Base-by-base conservation (phyloP, 2,888 invertebrate species). In the Mesochorus sp. region DNA sequence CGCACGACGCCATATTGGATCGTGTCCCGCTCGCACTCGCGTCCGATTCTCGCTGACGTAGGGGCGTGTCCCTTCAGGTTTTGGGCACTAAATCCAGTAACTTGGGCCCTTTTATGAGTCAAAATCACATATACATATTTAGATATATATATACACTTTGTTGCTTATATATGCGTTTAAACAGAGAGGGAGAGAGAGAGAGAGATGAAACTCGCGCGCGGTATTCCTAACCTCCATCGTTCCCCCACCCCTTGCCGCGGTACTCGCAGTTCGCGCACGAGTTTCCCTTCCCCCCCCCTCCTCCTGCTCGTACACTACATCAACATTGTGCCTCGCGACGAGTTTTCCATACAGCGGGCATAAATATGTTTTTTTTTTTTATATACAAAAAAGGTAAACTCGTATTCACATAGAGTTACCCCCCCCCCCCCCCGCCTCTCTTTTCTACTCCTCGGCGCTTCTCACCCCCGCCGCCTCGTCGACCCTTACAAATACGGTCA, bases 301-400 rank as follows among this genome's bases (percentile, higher is more conserved):
- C 19, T 8, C 39, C 62, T 67, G 57, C 64, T 49, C 53, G 53
- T 71, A 51, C 73, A 74, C 75, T n/a, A n/a, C n/a, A n/a, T n/a
- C n/a, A 72, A 82, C 81, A 85, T 85, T 86, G 84, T 86, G 82
- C 80, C 77, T 74, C 79, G 79, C 81, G 77, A 82, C 83, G 83
- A 82, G 83, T 83, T 80, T 67, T 53, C 53, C 83, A 81, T 84
- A 81, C 83, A 83, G 14, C 80, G 73, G 83, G 84, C 79, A 85
- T 83, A 83, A 85, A 85, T 84, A 84, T 85, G 82, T 83, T 82
- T 83, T 85, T 19, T 28, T 68, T 68, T 51, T 49, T 47, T 26
- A 31, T 44, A 44, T 12, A 53, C n/a, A 37, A 10, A 61, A 37
- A 70, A 47, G 57, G 47, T 53, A 64, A 68, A 28, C 76, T 47